These are phyloP conservation scores for Rhimphoctona megacephalus DNA, from an alignment of 2,888 invertebrate species.

Conservation along the genomic window DNA sequence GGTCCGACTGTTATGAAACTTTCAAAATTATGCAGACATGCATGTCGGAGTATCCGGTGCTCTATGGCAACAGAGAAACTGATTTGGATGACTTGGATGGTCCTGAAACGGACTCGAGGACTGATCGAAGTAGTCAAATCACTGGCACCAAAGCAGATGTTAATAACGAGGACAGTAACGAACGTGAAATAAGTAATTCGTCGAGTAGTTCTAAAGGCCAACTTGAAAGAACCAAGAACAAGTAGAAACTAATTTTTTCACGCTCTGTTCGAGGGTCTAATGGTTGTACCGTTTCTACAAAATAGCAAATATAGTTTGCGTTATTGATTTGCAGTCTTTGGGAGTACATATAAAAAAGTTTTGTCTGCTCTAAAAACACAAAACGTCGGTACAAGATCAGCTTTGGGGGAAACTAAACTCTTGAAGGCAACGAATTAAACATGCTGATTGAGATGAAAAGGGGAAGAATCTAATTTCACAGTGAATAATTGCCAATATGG, in stretches of 20 bases:
- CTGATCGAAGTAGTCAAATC: conserved; percentile 55
- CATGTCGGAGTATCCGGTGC: conserved; percentile 93
- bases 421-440: neutral
- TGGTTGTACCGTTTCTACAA: neutral
- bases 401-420: neutral
- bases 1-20: conserved; percentile 95
- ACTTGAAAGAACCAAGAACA: conserved; percentile 53
- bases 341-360: neutral
- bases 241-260: conserved; percentile 35
- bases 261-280: neutral
- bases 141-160: conserved; percentile 41
- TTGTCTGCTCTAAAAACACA: neutral
- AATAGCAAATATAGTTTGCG: neutral
- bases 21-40: conserved; percentile 97
- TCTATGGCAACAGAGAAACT: conserved; percentile 91
- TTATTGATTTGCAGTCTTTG: neutral
- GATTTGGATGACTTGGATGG: conserved; percentile 87
- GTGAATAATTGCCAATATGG: neutral
- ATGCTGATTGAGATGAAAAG: neutral
- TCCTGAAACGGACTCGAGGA: conserved; percentile 69
- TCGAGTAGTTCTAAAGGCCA: conserved; percentile 32
- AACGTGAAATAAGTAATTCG: conserved; percentile 47
- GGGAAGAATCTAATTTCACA: neutral
- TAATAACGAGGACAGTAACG: conserved; percentile 20
- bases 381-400: neutral